Evolutionary conservation across 2,113 vertebrate species (phyloP).

Genomic region (Elaphurus davidianus): DNA sequence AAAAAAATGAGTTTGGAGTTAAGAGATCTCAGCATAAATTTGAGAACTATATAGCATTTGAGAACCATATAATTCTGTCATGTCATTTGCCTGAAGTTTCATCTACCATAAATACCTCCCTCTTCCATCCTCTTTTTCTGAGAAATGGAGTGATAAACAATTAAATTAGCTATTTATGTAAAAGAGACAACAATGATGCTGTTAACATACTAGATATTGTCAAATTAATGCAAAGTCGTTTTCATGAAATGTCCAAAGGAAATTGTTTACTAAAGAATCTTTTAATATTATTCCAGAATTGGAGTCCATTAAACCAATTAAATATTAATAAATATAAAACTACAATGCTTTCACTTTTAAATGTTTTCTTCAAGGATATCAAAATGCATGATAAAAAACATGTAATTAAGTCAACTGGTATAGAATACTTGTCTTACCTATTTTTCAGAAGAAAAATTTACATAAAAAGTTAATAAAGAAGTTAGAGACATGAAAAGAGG

Average conservation of each 20-base stretch:
- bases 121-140: not conserved
- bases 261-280: not conserved
- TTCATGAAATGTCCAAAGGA: not conserved
- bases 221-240: not conserved
- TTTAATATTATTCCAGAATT: not conserved
- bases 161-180: not conserved
- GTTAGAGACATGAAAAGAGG: not conserved
- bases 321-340: not conserved
- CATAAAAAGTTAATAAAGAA: not conserved
- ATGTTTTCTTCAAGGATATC: not conserved
- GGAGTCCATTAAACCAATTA: not conserved
- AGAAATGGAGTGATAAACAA: not conserved
- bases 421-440: not conserved
- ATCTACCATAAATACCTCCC: not conserved
- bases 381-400: not conserved
- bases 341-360: not conserved
- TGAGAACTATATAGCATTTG: not conserved
- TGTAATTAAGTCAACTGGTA: not conserved
- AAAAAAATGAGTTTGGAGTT: not conserved
- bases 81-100: not conserved
- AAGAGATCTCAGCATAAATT: not conserved
- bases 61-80: not conserved
- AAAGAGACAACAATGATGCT: not conserved
- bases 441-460: not conserved
- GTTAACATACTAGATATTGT: not conserved